Evolutionary conservation across 1,140 invertebrate genomes (phyloP).

Genomic region (Bombus affinis): DNA sequence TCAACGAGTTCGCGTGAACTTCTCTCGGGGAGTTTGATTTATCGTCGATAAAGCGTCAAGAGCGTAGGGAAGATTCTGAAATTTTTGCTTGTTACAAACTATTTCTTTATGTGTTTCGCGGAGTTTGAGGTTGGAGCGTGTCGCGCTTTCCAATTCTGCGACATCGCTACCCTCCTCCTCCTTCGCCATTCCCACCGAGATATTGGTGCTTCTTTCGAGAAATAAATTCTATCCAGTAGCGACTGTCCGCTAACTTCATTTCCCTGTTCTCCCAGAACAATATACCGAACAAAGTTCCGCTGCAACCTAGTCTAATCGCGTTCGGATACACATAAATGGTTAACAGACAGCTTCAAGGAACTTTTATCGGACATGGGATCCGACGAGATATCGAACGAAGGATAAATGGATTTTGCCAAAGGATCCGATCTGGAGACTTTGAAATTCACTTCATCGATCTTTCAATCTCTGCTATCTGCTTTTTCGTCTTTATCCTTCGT

Average conservation of each 20-base stretch:
- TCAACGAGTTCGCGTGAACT: not conserved
- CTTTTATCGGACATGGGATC: not conserved
- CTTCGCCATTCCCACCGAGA: not conserved
- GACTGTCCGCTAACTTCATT: conserved; percentile 38
- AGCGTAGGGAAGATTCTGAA: conserved; percentile 5
- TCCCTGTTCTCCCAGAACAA: conserved; percentile 2
- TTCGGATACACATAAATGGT: not conserved
- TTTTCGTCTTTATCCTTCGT: not conserved
- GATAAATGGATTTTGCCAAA: conserved; percentile 28
- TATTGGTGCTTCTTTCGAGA: conserved; percentile 14
- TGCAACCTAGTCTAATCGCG: not conserved
- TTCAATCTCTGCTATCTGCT: not conserved
- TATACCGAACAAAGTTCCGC: not conserved
- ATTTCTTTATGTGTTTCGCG: conserved; percentile 1
- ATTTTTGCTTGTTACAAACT: conserved; percentile 29
- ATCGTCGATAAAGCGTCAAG: conserved; percentile 23
- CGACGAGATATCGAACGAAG: not conserved
- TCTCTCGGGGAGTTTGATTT: conserved; percentile 32
- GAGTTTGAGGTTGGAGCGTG: conserved; percentile 45
- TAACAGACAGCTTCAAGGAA: not conserved
- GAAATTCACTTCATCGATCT: conserved; percentile 27
- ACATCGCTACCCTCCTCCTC: conserved; percentile 16
- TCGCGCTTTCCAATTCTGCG: conserved; percentile 43
- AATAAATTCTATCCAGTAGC: conserved; percentile 31
- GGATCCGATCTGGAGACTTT: not conserved